Conservation (phyloP, 2,888 invertebrate species). For the Geophilus truncorum region DNA sequence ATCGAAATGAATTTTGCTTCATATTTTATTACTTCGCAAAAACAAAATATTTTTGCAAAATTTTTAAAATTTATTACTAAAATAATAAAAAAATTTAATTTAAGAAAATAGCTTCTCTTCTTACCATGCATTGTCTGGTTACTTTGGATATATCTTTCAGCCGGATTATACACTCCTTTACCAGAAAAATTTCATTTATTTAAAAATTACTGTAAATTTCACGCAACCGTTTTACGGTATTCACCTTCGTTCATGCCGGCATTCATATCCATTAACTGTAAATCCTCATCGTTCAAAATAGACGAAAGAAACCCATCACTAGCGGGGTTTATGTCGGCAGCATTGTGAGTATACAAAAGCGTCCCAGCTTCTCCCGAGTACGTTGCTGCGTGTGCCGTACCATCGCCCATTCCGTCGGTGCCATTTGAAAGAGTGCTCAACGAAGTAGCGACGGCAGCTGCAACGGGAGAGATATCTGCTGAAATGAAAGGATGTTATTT, state of each 20-base stretch:
- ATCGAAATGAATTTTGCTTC: too few relatives aligned
- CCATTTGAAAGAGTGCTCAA: constrained; percentile 69
- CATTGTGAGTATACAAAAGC: constrained; percentile 61
- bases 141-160: not conserved
- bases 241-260: constrained; percentile 55
- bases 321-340: constrained; percentile 46
- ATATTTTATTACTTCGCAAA: too few relatives aligned
- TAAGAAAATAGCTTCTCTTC: too few relatives aligned
- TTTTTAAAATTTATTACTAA: too few relatives aligned
- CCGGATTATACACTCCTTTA: not conserved
- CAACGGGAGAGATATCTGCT: constrained; percentile 43
- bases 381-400: constrained; percentile 48
- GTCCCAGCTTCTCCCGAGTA: constrained; percentile 63
- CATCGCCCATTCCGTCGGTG: constrained; percentile 61
- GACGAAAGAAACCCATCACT: constrained; percentile 78
- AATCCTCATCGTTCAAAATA: constrained; percentile 79
- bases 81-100: too few relatives aligned
- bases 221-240: too few relatives aligned
- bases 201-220: not conserved
- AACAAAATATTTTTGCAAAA: too few relatives aligned
- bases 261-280: constrained; percentile 89
- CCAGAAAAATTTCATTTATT: not conserved
- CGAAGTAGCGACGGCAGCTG: constrained; percentile 60
- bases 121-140: not conserved
- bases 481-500: not conserved